A percentile compares a stretch with the other conserved stretches of the same genome.
Conservation (phyloP, 1,140 invertebrate genomes). For the Muscidifurax raptorellus region DNA sequence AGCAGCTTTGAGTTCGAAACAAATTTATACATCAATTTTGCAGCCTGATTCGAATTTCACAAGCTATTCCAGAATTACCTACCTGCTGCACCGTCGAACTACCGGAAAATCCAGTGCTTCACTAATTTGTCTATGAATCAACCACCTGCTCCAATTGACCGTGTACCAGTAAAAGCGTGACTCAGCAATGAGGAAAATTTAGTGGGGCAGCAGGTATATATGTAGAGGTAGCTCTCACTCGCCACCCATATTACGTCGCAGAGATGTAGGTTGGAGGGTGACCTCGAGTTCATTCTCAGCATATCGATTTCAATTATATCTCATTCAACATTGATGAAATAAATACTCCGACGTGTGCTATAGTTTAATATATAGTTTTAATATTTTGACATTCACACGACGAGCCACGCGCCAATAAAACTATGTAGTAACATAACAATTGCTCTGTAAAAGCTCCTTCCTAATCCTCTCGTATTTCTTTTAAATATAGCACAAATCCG, state of each 20-base stretch:
- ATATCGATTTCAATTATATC: neutral
- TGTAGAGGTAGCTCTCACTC: neutral
- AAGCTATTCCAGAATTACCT: neutral
- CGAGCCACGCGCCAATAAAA: too few relatives aligned
- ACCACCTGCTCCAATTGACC: constrained; percentile 4
- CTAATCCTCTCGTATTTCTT: neutral
- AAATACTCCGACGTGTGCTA: too few relatives aligned
- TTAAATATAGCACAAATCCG: neutral
- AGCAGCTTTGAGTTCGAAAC: too few relatives aligned
- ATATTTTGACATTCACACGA: too few relatives aligned
- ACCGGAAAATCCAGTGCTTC: neutral
- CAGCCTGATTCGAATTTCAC: neutral
- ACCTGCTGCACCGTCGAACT: neutral
- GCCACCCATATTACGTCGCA: neutral
- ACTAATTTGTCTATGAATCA: neutral
- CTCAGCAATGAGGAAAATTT: neutral
- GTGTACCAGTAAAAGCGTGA: neutral
- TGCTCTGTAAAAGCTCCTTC: neutral
- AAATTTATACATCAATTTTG: neutral
- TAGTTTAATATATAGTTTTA: too few relatives aligned
- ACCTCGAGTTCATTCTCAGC: neutral
- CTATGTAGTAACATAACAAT: too few relatives aligned
- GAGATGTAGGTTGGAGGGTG: neutral
- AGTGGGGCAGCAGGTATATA: neutral
- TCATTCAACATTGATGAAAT: too few relatives aligned